Evolutionary conservation across 2,888 invertebrate species (phyloP).

Genomic region (Latrodectus elegans): DNA sequence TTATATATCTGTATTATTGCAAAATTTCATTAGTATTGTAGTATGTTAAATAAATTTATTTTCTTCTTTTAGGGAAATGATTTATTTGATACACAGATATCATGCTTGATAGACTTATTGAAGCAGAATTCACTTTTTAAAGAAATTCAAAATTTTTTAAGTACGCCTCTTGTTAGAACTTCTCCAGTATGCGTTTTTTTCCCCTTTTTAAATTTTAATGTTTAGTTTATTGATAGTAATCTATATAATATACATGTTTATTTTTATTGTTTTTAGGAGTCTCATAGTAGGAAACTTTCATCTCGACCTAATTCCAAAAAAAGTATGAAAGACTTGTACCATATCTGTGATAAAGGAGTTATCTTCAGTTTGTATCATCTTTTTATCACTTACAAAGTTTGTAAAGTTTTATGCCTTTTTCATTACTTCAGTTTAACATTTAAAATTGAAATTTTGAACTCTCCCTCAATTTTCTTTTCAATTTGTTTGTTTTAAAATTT

Average conservation of each 20-base stretch:
- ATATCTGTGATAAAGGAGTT: slow-evolving; percentile 37
- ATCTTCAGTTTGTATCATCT: slow-evolving; percentile 55
- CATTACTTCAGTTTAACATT: too few relatives aligned
- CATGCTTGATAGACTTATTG: slow-evolving; percentile 24
- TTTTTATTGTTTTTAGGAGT: slow-evolving; percentile 22
- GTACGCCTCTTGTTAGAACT: neutral
- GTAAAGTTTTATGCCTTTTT: neutral
- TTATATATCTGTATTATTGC: too few relatives aligned
- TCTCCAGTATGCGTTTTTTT: neutral
- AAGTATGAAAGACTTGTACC: slow-evolving; percentile 50
- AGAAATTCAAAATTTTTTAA: slow-evolving; percentile 8
- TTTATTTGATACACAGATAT: slow-evolving; percentile 21
- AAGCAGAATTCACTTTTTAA: slow-evolving; percentile 9
- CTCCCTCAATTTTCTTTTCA: too few relatives aligned
- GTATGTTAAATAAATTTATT: neutral
- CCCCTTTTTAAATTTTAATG: too few relatives aligned
- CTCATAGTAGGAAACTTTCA: neutral
- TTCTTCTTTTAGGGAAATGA: slow-evolving; percentile 35
- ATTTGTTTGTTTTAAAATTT: too few relatives aligned
- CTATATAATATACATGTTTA: neutral
- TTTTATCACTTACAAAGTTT: slow-evolving; percentile 48
- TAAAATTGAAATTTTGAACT: too few relatives aligned
- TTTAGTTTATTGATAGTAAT: too few relatives aligned
- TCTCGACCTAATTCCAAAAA: slow-evolving; percentile 26
- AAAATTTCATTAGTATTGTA: neutral